Base-by-base conservation (phyloP, 2,113 vertebrate genomes). In the Corvus cornix region DNA sequence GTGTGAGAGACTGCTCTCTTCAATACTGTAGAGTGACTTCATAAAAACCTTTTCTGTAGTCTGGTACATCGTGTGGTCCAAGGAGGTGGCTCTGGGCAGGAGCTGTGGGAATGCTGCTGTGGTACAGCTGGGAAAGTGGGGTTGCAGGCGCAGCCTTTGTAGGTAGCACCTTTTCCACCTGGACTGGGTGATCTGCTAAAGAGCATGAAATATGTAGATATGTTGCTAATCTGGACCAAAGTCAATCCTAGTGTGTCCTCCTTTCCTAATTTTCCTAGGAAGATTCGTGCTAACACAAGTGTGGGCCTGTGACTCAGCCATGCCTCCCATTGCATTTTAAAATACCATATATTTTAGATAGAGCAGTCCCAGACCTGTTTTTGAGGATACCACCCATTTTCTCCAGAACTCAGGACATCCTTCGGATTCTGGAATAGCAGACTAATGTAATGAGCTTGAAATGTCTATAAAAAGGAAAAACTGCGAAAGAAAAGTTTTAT, bases 41-140 rank as follows among this genome's bases (percentile, higher is more conserved):
- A 69, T 41, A 15, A 28, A 78, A 83, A 6, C 16, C 21, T 79
- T 48, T 74, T 39, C 41, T 39, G 10, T n/a, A 23, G 37, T 39
- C 35, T 27, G 43, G 63, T n/a, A 7, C 1, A 1, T 49, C 13
- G 22, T 33, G 37, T 0, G 0, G 41, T 28, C 5, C 1, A 18
- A 62, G 76, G 59, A 27, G 62, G 30, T 22, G 8, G 35, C 70
- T 95, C 37, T 39, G 43, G 43, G 28, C 51, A 43, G 77, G 44
- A 90, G 27, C 31, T 30, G 3, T 30, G 52, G 37, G 28, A 60
- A 16, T 11, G 15, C 19, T 49, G 10, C 28, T 49, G 28, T 3
- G 1, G 12, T 3, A 16, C 18, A n/a, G 51, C 44, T 2, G 4
- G 41, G 59, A 73, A 63, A 3, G n/a, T 44, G 67, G 44, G n/a